Percentiles rank a stretch among this genome's conserved stretches.
Evolutionary conservation across 1,140 invertebrate species (phyloP).

Genomic region (Nomia melanderi): DNA sequence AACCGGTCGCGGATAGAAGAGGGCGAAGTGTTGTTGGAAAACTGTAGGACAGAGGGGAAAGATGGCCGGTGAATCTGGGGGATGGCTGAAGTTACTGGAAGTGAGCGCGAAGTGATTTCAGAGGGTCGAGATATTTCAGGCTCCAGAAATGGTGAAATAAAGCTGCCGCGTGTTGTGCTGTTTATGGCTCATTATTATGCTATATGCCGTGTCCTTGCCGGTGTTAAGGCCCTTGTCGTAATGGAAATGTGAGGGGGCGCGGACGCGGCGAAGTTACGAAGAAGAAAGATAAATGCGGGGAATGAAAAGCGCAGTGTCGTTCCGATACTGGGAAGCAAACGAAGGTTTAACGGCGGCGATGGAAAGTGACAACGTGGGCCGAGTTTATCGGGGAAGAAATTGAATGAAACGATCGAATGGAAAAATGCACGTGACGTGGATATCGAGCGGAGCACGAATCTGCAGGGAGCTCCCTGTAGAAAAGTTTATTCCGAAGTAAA

Average conservation of each 20-base stretch:
- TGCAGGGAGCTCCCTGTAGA: not conserved
- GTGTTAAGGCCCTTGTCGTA: slow-evolving; percentile 48
- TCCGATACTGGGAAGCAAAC: slow-evolving; percentile 15
- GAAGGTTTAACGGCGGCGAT: slow-evolving; percentile 3
- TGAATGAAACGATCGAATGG: slow-evolving; percentile 15
- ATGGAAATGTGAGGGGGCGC: slow-evolving; percentile 54
- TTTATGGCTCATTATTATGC: slow-evolving; percentile 65
- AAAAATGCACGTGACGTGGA: not conserved
- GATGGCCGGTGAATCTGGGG: not conserved
- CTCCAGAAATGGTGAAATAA: slow-evolving; percentile 58
- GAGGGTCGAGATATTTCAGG: slow-evolving; percentile 62
- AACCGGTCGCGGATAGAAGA: not conserved
- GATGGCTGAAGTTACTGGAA: slow-evolving; percentile 43
- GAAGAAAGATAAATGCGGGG: slow-evolving; percentile 45
- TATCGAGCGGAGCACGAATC: not conserved
- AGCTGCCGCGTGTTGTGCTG: slow-evolving; percentile 59
- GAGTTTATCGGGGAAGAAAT: not conserved
- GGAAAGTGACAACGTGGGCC: not conserved
- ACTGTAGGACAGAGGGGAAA: not conserved
- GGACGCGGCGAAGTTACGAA: not conserved
- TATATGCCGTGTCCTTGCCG: slow-evolving; percentile 56
- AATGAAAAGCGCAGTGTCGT: slow-evolving; percentile 34
- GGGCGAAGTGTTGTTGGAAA: slow-evolving; percentile 8
- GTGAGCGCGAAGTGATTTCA: slow-evolving; percentile 62
- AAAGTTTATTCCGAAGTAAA: not conserved